Evolutionary conservation across 2,888 invertebrate genomes (phyloP).

Genomic region (Molorchus minor): DNA sequence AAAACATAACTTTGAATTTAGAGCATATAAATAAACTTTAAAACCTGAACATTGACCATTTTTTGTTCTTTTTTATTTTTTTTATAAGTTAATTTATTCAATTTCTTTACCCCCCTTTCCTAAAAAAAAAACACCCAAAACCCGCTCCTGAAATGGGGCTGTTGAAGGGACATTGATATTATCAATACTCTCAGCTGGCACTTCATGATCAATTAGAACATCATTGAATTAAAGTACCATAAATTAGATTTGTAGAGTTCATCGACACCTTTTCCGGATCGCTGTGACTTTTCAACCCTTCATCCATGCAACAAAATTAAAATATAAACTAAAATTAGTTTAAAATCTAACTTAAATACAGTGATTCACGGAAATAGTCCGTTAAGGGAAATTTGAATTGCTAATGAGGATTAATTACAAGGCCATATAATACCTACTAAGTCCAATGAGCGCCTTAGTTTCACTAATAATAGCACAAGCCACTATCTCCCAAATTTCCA

Average conservation of each 20-base stretch:
- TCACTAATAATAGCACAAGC: no score
- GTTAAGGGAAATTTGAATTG: neutral
- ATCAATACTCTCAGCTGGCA: conserved; percentile 5
- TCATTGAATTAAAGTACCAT: conserved; percentile 24
- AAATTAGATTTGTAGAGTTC: conserved; percentile 20
- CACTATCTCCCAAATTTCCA: no score
- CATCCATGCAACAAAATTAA: conserved; percentile 6
- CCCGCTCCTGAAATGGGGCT: neutral
- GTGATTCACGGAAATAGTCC: neutral
- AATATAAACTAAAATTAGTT: no score
- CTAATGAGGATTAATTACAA: no score
- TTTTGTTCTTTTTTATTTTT: neutral
- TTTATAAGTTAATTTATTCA: neutral
- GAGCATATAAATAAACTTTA: conserved; percentile 4
- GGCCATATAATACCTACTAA: no score
- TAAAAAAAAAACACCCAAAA: neutral
- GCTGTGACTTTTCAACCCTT: conserved; percentile 22
- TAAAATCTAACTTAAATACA: no score
- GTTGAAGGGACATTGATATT: conserved; percentile 3
- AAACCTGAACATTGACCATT: no score
- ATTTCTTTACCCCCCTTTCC: neutral
- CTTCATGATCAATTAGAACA: conserved; percentile 14
- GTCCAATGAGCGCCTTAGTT: no score
- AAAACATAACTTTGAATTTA: conserved; percentile 1
- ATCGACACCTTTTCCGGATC: conserved; percentile 20